Evolutionary conservation across 2,797 vertebrate species (phyloP), one percentile per base, ranked within the genome.

Genomic region (Crenichthys baileyi): DNA sequence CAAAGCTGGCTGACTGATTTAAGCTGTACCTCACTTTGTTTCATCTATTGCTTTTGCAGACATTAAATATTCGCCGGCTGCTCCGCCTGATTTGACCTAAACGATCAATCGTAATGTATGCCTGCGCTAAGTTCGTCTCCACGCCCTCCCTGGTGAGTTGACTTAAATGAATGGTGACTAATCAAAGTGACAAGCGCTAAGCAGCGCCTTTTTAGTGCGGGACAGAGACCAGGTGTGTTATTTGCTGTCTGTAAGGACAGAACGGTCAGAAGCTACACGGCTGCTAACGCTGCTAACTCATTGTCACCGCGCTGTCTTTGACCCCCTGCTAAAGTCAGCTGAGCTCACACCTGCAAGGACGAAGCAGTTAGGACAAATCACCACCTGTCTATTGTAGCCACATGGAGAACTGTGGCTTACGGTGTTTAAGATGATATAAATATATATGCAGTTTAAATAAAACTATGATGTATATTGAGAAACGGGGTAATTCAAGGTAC

Each of bases 101-200:
- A 73, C 73, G 76, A 79, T 82, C 44, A 77, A 46, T 83, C 90
- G 90, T 85, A 20, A 96, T 96, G 96, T 96, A 94, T 76, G 92
- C 95, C 90, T 96, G 96, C 83, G 95, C 94, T 77, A 96, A 96
- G 78, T 95, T 96, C 93, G 94, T 95, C 91, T 95, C 95, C 86
- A 95, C 95, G 70, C 93, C 95, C 90, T 95, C 94, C 84, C 93
- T 96, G 95, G 96, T 96, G 89, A 95, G 95, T 96, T 89, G 79
- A 31, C 15, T 60, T 79, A 89, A 89, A 81, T 89, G 81, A 78
- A 74, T 78, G 61, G 1, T 36, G 24, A 70, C 7, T 50, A 11
- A 5, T 39, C 5, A 8, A 53, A 20, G 8, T 8, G 41, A 16
- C 36, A 53, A 22, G 20, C 18, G 29, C 4, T 31, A 48, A 73